These are phyloP conservation scores for Nipponia nippon DNA, from an alignment of 2,113 vertebrate genomes.

Conservation along the genomic window DNA sequence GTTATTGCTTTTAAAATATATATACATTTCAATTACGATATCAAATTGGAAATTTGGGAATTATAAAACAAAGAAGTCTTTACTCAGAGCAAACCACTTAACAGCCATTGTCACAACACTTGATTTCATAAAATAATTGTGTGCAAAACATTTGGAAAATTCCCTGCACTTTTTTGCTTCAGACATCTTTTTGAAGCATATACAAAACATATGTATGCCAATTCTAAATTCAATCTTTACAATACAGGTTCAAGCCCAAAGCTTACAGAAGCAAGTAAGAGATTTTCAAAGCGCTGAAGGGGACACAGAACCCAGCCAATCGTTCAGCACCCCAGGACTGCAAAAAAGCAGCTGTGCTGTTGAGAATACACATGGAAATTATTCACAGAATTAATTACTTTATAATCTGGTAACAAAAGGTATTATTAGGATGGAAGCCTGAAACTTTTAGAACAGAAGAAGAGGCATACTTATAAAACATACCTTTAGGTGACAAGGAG, in stretches of 20 bases:
- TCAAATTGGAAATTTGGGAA: neutral
- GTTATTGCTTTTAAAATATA: neutral
- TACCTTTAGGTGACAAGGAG: conserved; percentile 97
- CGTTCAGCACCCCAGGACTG: neutral
- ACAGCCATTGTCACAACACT: neutral
- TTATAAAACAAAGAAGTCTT: neutral
- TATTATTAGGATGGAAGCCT: neutral
- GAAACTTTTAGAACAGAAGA: neutral
- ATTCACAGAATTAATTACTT: neutral
- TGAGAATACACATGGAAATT: neutral
- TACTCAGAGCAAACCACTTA: neutral
- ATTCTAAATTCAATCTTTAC: neutral
- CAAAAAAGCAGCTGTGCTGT: neutral
- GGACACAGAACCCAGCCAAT: neutral
- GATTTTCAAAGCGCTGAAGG: neutral
- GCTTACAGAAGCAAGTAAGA: neutral
- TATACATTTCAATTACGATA: neutral
- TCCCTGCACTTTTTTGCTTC: neutral
- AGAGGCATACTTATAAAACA: neutral
- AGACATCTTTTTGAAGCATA: neutral
- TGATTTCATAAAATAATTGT: neutral
- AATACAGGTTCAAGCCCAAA: neutral
- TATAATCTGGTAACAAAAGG: neutral
- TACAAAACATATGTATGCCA: neutral
- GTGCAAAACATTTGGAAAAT: neutral